Conservation (phyloP, 2,113 vertebrate genomes). For the Polypterus senegalus region DNA sequence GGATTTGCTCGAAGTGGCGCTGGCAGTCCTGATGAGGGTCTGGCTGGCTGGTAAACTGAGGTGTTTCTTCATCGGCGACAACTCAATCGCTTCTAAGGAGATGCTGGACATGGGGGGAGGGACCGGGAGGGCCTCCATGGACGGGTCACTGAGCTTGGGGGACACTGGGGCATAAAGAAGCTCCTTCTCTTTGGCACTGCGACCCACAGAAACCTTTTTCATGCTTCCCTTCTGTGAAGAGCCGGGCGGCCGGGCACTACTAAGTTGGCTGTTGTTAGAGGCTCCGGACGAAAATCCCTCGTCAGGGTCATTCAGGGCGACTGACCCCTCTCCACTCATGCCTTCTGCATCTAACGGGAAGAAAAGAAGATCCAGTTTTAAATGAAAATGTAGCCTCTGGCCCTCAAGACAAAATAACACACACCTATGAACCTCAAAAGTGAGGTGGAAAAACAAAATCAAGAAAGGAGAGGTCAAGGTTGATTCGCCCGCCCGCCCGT, state of each 20-base stretch:
- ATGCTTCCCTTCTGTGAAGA: slow-evolving; percentile 68
- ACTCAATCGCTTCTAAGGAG: slow-evolving; percentile 59
- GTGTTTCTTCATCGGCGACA: slow-evolving; percentile 83
- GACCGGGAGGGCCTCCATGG: slow-evolving; percentile 31
- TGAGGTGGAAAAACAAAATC: too few species aligned
- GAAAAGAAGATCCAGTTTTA: slow-evolving; percentile 16
- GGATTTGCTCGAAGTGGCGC: slow-evolving; percentile 90
- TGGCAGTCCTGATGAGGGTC: slow-evolving; percentile 78
- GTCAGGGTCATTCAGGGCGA: slow-evolving; percentile 84
- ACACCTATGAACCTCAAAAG: too few species aligned
- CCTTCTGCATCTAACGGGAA: slow-evolving; percentile 64
- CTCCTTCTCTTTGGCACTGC: slow-evolving; percentile 60
- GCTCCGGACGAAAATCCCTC: slow-evolving; percentile 95
- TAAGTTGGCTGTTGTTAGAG: slow-evolving; percentile 88
- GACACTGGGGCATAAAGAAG: slow-evolving; percentile 34
- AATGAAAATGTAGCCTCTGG: too few species aligned
- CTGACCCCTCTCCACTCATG: slow-evolving; percentile 73
- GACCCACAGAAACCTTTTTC: slow-evolving; percentile 73
- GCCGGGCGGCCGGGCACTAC: slow-evolving; percentile 52
- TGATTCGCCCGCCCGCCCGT: too few species aligned
- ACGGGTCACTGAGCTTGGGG: slow-evolving; percentile 45
- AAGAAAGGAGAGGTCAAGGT: too few species aligned
- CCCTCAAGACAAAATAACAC: too few species aligned
- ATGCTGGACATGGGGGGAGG: slow-evolving; percentile 40
- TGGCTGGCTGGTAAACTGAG: slow-evolving; percentile 70